Percentiles rank a stretch among this genome's conserved stretches.
These are phyloP conservation scores for Carassius carassius DNA, from an alignment of 2,113 vertebrate species.

Conservation along the genomic window DNA sequence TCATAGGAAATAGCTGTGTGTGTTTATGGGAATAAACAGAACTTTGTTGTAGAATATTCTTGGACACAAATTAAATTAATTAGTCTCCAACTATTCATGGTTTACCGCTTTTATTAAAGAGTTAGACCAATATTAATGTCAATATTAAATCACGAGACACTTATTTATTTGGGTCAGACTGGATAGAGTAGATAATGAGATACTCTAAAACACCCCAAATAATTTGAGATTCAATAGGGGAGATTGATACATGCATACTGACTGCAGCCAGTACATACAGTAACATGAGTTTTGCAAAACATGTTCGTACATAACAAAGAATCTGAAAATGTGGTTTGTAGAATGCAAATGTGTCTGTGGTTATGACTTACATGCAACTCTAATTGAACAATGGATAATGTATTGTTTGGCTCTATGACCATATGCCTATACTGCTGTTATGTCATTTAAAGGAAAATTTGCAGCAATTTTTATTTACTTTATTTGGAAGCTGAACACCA, in stretches of 20 bases:
- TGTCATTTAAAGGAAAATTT: too few relatives aligned
- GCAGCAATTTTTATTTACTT: too few relatives aligned
- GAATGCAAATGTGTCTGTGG: conserved; percentile 7
- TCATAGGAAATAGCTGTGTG: neutral
- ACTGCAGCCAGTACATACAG: neutral
- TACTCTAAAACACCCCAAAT: neutral
- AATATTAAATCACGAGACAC: neutral
- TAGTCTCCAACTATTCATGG: neutral
- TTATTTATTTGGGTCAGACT: neutral
- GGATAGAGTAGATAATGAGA: neutral
- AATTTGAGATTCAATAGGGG: neutral
- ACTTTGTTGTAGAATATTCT: neutral
- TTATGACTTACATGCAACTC: conserved; percentile 32
- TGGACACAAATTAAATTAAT: neutral
- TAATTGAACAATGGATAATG: neutral
- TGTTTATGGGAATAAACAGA: too few relatives aligned
- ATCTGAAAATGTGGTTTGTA: neutral
- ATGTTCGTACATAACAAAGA: neutral
- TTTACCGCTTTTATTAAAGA: neutral
- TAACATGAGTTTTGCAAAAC: too few relatives aligned
- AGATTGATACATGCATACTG: neutral
- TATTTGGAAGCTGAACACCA: too few relatives aligned
- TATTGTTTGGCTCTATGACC: neutral
- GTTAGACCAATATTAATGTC: neutral
- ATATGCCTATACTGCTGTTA: too few relatives aligned